phyloP scores from a whole-genome alignment of 2,888 invertebrate species.

The Iphiclides podalirius region DNA sequence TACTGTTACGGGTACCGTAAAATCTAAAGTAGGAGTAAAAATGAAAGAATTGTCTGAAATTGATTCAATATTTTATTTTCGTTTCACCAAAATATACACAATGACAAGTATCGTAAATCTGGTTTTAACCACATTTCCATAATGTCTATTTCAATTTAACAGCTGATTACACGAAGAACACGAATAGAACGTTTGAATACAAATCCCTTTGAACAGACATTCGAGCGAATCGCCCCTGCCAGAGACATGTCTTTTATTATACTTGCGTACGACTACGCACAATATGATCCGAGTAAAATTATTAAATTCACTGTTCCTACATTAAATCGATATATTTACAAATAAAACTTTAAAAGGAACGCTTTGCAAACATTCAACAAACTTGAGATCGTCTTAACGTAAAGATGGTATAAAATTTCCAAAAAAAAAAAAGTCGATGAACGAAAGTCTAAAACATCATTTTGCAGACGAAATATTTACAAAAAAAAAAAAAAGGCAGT shows the following conservation, averaged over 20 bases:
- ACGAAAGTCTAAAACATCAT: conserved; percentile 66
- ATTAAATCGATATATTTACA: conserved; percentile 74
- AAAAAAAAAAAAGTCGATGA: conserved; percentile 59
- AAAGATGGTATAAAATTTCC: conserved; percentile 75
- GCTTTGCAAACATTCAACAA: conserved; percentile 80
- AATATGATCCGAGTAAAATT: conserved; percentile 63
- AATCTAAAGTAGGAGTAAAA: too few relatives aligned
- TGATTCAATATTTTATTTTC: conserved; percentile 77
- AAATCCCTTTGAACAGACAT: conserved; percentile 53
- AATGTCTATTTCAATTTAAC: conserved; percentile 70
- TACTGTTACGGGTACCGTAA: too few relatives aligned
- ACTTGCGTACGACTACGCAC: conserved; percentile 43
- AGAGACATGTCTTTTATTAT: conserved; percentile 57
- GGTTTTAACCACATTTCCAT: conserved; percentile 64
- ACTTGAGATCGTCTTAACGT: conserved; percentile 80
- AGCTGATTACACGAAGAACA: conserved; percentile 75
- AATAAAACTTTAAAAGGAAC: conserved; percentile 80
- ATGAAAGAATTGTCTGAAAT: conserved; percentile 39
- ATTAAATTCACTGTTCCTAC: conserved; percentile 76
- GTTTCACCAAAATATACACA: conserved; percentile 80
- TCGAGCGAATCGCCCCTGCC: conserved; percentile 37
- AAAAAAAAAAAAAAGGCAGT: conserved; percentile 41
- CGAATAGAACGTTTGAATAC: conserved; percentile 68
- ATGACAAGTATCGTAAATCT: conserved; percentile 71
- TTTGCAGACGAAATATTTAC: conserved; percentile 68